Conservation (phyloP, 1,140 invertebrate species). For the Procambarus clarkii region DNA sequence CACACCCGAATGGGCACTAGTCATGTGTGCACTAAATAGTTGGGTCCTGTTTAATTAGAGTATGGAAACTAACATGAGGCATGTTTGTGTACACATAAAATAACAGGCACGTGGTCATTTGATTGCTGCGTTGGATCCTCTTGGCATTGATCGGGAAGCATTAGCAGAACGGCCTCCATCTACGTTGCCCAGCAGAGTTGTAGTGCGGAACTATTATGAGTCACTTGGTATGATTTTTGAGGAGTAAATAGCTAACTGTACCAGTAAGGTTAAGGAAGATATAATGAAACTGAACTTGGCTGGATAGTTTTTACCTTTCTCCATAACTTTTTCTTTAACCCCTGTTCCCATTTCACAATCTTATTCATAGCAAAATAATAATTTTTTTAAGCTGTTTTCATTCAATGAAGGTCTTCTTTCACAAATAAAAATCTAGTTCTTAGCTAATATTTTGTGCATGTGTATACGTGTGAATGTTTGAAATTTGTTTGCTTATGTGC, state of each 20-base stretch:
- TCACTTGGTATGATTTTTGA: conserved; percentile 63
- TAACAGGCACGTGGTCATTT: conserved; percentile 89
- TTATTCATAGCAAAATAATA: neutral
- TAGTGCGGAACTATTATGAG: conserved; percentile 68
- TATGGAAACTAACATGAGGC: conserved; percentile 21
- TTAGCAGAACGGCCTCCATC: conserved; percentile 55
- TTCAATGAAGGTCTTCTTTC: neutral
- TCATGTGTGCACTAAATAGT: neutral
- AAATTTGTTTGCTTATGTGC: too few relatives aligned
- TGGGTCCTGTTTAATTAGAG: neutral
- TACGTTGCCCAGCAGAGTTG: conserved; percentile 63
- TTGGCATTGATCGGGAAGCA: conserved; percentile 86
- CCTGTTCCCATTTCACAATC: neutral
- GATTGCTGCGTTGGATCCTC: conserved; percentile 97
- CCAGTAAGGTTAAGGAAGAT: neutral
- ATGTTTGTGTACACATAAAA: conserved; percentile 36
- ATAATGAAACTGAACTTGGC: conserved; percentile 11
- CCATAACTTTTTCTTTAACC: neutral
- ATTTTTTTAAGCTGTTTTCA: neutral
- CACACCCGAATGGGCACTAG: neutral
- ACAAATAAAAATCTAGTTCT: neutral
- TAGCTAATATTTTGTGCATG: too few relatives aligned
- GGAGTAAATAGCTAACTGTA: neutral
- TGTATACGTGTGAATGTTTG: too few relatives aligned
- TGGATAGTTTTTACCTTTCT: conserved; percentile 16